A percentile compares a stretch with the other conserved stretches of the same genome.
Conservation (phyloP, 2,888 invertebrate genomes). For the Reticulitermes lucifugus region DNA sequence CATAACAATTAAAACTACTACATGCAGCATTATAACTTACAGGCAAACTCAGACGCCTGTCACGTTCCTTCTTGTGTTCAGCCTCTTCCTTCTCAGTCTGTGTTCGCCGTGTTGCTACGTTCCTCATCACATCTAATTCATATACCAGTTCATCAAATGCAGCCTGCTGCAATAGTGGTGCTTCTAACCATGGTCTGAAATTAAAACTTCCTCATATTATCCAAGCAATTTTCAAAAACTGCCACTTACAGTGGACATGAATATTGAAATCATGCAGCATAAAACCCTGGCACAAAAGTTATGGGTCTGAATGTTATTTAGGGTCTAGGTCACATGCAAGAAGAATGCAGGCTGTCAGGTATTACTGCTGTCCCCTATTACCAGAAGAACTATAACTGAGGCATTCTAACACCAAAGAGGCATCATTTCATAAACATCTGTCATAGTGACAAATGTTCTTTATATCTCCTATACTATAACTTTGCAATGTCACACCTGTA, state of each 20-base stretch:
- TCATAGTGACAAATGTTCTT: too few relatives aligned
- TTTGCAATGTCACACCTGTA: too few relatives aligned
- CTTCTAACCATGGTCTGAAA: constrained; percentile 72
- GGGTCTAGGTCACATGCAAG: too few relatives aligned
- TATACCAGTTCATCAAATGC: constrained; percentile 86
- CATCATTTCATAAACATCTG: too few relatives aligned
- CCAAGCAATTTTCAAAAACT: neutral
- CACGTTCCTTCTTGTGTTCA: constrained; percentile 53
- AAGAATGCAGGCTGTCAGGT: too few relatives aligned
- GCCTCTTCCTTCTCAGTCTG: constrained; percentile 56
- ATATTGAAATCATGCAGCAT: neutral
- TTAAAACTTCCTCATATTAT: neutral
- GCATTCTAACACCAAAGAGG: too few relatives aligned
- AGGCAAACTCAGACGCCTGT: constrained; percentile 61
- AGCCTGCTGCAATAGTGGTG: constrained; percentile 86
- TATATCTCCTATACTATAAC: too few relatives aligned
- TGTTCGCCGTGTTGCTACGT: constrained; percentile 74
- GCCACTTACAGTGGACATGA: neutral
- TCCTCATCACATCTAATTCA: constrained; percentile 85
- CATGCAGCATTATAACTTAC: constrained; percentile 54
- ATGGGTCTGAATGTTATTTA: neutral
- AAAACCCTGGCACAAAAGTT: neutral
- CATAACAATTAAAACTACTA: too few relatives aligned
- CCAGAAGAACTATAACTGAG: too few relatives aligned
- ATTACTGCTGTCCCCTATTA: too few relatives aligned